Evolutionary conservation across 1,140 invertebrate species (phyloP), one percentile per base, ranked within the genome.

Genomic region (Psilanteris sp.): DNA sequence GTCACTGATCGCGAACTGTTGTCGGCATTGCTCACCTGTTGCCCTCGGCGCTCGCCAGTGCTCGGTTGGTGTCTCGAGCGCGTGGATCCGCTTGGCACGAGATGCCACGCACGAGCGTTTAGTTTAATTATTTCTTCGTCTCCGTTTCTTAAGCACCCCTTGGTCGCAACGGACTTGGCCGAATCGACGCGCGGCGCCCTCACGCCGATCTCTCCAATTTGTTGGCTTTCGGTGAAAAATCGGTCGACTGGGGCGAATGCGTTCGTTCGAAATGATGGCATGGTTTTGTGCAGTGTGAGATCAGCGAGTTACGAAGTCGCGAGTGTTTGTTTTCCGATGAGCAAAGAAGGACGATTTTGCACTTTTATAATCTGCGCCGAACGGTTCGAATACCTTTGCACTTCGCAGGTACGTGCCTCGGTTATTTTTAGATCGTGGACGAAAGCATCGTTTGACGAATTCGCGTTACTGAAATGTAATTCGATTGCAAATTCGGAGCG

Each of bases 21-120:
- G 72, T 79, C 59, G 72, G 77, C 72, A 68, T 61, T 67, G 72
- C 77, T 79, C 77, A 79, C 77, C 77, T 79, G 77, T 79, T 79
- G 77, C 70, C 70, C 64, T 73, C 68, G 50, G 61, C 71, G 55
- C 66, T 77, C 55, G 67, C 39, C 77, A 79, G 77, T 79, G 62
- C 67, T 72, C 64, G 67, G 67, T 72, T 70, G 67, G 61, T 70
- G 62, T 79, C 62, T 79, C 67, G 44, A 72, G 77, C 67, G 77
- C 68, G 72, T 68, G 72, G 67, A 75, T 71, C 66, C 39, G 66
- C 41, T 62, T 67, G 57, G 54, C 55, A 52, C 61, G 71, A 62
- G 57, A 72, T 73, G 67, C 64, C 66, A 67, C 50, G 59, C 71
- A 61, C 61, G 36, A 43, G 11, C 36, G 36, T 66, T 59, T 73